Evolutionary conservation across 35 echinoderm and acorn worm species (phyloP).

Genomic region (Heliocidaris tuberculata): DNA sequence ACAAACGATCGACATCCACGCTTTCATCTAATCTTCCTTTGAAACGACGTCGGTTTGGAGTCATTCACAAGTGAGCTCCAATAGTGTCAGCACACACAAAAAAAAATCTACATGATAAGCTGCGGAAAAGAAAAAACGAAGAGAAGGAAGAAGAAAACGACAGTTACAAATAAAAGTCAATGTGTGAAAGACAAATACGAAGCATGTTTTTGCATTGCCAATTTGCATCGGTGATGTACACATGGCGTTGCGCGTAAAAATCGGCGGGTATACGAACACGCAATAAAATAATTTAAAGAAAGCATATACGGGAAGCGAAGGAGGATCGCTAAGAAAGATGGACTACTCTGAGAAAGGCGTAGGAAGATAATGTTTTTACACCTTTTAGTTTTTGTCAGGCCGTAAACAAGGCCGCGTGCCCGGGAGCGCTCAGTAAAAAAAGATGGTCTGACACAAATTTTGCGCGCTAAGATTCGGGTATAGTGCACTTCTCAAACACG

Average conservation of each 20-base stretch:
- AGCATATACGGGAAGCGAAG: not conserved
- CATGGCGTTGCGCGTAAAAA: not conserved
- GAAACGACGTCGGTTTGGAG: not conserved
- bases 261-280: not conserved
- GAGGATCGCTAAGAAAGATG: not conserved
- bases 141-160: not conserved
- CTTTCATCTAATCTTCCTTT: not conserved
- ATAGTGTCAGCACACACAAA: not conserved
- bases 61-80: not conserved
- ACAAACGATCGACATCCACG: not conserved
- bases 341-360: not conserved
- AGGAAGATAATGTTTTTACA: constrained; percentile 9
- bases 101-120: not conserved
- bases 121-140: not conserved
- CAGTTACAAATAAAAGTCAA: constrained; percentile 9
- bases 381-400: not conserved
- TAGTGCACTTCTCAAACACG: constrained; percentile 1
- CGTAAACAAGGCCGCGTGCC: not conserved
- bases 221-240: not conserved
- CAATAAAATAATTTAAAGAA: constrained; percentile 1
- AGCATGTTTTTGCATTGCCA: not conserved
- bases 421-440: not conserved
- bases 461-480: not conserved
- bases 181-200: not conserved
- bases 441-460: constrained; percentile 6